A percentile compares a stretch with the other conserved stretches of the same genome.
These are phyloP conservation scores for Harpagifer antarcticus DNA, from an alignment of 2,797 vertebrate species.

Conservation along the genomic window DNA sequence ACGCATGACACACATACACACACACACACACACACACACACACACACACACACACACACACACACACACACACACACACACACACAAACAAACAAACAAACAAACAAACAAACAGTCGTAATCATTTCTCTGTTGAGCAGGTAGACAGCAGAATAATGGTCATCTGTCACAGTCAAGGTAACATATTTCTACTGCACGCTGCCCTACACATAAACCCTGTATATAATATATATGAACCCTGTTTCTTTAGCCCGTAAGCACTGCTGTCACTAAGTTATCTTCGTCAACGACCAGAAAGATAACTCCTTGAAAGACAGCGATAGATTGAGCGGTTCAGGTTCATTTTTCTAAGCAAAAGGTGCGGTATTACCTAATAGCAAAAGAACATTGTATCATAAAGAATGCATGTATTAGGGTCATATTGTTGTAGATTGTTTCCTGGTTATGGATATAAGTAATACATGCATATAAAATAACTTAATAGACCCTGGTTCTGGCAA, in stretches of 20 bases:
- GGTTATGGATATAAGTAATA: not conserved
- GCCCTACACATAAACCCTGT: conserved; percentile 32
- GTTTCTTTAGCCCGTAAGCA: conserved; percentile 37
- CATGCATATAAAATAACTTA: not conserved
- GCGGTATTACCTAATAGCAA: not conserved
- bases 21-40: conserved; percentile 34
- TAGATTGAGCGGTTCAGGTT: conserved; percentile 31
- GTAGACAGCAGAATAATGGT: conserved; percentile 54
- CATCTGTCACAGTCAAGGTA: conserved; percentile 60
- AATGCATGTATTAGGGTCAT: not conserved
- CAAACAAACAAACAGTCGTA: conserved; percentile 44
- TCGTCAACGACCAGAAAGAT: conserved; percentile 24
- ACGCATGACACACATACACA: conserved; percentile 44
- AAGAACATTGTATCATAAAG: not conserved
- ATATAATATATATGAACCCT: conserved; percentile 30
- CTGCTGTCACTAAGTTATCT: conserved; percentile 36
- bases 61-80: too few species aligned
- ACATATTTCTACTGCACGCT: conserved; percentile 24
- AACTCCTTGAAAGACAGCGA: conserved; percentile 23
- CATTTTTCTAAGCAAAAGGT: conserved; percentile 4
- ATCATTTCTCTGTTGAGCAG: conserved; percentile 59
- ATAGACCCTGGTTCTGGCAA: conserved; percentile 20
- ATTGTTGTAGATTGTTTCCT: not conserved
- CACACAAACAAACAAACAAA: not conserved
- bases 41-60: not conserved